phyloP scores from a whole-genome alignment of 2,113 vertebrate genomes.

The Myrmecobius fasciatus region DNA sequence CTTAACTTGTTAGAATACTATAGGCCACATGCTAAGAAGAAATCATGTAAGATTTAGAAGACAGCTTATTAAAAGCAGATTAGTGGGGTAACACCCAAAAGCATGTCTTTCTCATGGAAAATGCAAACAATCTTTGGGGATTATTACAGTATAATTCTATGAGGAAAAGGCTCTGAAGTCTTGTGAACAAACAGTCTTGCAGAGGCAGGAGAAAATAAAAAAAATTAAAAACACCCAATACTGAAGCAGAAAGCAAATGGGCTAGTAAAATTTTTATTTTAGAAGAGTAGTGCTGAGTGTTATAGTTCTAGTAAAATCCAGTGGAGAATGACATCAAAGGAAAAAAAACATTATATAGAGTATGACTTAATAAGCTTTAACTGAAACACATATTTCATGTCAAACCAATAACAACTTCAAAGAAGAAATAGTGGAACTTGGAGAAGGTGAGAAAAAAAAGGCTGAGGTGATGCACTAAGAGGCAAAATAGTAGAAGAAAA shows the following conservation, averaged over 20 bases:
- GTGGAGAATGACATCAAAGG: conserved; percentile 57
- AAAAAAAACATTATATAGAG: conserved; percentile 27
- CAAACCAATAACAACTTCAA: conserved; percentile 37
- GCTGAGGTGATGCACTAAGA: neutral
- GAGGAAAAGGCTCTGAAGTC: neutral
- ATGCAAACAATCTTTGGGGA: neutral
- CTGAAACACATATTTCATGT: conserved; percentile 39
- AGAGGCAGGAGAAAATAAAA: conserved; percentile 35
- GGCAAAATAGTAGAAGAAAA: neutral
- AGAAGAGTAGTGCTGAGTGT: conserved; percentile 27
- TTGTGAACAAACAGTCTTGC: conserved; percentile 41
- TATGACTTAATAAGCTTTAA: conserved; percentile 52
- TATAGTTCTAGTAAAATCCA: conserved; percentile 37
- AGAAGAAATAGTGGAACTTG: conserved; percentile 39
- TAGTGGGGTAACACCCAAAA: neutral
- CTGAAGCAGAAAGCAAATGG: conserved; percentile 43
- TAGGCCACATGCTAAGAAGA: neutral
- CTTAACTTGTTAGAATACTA: neutral
- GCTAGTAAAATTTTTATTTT: conserved; percentile 43
- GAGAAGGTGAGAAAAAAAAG: neutral
- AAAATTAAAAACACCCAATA: neutral
- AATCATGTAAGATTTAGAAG: neutral
- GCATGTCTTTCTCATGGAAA: conserved; percentile 9
- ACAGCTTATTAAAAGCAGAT: neutral
- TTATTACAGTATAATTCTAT: neutral